These are phyloP conservation scores for Epinotia bilunana DNA, from an alignment of 2,888 invertebrate species.

Conservation along the genomic window DNA sequence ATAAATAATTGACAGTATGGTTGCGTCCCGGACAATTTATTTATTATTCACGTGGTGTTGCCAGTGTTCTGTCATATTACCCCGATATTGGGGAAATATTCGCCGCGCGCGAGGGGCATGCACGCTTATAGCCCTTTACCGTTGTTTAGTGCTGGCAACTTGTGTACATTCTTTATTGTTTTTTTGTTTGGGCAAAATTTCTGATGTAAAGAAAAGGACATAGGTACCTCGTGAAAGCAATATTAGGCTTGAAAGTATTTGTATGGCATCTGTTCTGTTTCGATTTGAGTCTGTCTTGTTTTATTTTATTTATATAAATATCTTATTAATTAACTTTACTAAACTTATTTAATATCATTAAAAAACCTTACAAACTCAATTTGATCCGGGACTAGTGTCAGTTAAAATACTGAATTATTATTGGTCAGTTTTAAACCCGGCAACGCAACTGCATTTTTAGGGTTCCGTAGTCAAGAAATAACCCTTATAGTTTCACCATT, in stretches of 20 bases:
- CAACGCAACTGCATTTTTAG: too few species aligned
- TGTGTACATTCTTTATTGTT: slow-evolving; percentile 45
- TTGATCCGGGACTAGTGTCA: too few species aligned
- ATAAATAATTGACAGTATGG: slow-evolving; percentile 80
- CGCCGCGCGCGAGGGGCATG: slow-evolving; percentile 74
- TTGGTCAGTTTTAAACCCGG: too few species aligned
- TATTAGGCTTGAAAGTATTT: background rate
- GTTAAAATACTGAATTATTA: too few species aligned
- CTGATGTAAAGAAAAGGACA: background rate
- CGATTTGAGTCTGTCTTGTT: background rate
- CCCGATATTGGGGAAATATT: slow-evolving; percentile 80
- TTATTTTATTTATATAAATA: too few species aligned
- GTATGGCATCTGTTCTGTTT: background rate
- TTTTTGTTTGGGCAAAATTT: slow-evolving; percentile 36
- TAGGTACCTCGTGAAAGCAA: background rate
- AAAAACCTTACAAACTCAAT: too few species aligned
- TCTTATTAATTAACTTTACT: too few species aligned
- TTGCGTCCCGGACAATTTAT: slow-evolving; percentile 72
- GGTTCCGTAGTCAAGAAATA: too few species aligned
- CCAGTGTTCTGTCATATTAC: slow-evolving; percentile 82
- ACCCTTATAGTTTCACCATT: too few species aligned
- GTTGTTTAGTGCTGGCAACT: slow-evolving; percentile 45
- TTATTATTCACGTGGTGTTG: slow-evolving; percentile 80
- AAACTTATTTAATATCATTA: too few species aligned
- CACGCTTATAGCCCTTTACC: slow-evolving; percentile 52